These are phyloP conservation scores for Chelmon rostratus DNA, from an alignment of 2,797 vertebrate species.

Conservation along the genomic window DNA sequence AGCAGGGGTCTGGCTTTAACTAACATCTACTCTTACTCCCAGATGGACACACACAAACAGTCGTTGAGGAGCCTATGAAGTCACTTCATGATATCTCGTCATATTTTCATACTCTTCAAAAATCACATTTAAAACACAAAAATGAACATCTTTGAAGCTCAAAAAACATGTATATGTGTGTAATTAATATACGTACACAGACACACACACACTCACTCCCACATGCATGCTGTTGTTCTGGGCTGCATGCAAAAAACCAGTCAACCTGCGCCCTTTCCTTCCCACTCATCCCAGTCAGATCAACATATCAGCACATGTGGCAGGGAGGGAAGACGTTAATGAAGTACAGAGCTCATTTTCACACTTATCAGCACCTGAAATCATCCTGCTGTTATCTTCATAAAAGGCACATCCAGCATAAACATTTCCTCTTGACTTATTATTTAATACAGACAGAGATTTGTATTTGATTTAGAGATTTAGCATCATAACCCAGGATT, in stretches of 20 bases:
- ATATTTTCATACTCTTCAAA: background rate
- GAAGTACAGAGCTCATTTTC: conserved; percentile 1
- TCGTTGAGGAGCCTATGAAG: background rate
- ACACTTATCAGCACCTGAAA: conserved; percentile 2
- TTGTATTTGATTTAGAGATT: background rate
- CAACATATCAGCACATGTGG: conserved; percentile 33
- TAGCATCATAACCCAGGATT: background rate
- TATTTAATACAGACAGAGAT: background rate
- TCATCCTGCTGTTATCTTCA: background rate
- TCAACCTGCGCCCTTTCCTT: conserved; percentile 32
- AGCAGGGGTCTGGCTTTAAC: conserved; percentile 58
- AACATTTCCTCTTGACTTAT: background rate
- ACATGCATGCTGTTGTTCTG: conserved; percentile 40
- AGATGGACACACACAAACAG: conserved; percentile 6
- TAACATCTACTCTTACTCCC: conserved; percentile 59
- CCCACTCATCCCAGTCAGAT: conserved; percentile 45
- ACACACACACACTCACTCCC: conserved; percentile 25
- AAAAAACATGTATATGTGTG: background rate
- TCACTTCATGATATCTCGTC: background rate
- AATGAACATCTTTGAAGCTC: background rate
- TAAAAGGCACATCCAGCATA: background rate
- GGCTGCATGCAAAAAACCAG: conserved; percentile 32
- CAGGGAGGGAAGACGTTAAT: conserved; percentile 1
- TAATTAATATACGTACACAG: conserved; percentile 7
- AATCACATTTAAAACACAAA: background rate